Evolutionary conservation across 1,140 invertebrate genomes (phyloP).

Genomic region (Holotrichia oblita): DNA sequence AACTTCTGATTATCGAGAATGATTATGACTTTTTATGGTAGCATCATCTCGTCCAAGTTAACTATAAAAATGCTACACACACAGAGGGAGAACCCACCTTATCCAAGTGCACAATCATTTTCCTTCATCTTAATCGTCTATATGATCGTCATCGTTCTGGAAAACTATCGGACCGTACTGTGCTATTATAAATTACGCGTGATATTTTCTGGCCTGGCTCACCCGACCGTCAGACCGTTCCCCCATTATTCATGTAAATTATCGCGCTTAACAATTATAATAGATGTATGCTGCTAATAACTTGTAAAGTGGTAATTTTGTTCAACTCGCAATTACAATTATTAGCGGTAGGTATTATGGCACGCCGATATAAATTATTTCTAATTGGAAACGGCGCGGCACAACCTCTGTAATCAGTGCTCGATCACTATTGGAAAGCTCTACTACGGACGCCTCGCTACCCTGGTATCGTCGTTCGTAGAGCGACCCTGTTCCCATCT

Average conservation of each 20-base stretch:
- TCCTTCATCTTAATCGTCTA: background rate
- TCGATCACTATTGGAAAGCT: slow-evolving; percentile 16
- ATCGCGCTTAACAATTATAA: slow-evolving; percentile 37
- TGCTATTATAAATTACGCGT: slow-evolving; percentile 21
- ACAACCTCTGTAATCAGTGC: background rate
- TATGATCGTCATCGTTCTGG: slow-evolving; percentile 6
- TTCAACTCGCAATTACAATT: slow-evolving; percentile 23
- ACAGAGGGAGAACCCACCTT: background rate
- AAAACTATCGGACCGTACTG: slow-evolving; percentile 12
- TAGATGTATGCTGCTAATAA: slow-evolving; percentile 36
- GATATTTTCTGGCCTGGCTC: slow-evolving; percentile 19
- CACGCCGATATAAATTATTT: slow-evolving; percentile 26
- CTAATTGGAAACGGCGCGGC: slow-evolving; percentile 28
- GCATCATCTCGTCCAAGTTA: too few relatives aligned
- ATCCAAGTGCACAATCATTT: background rate
- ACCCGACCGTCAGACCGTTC: slow-evolving; percentile 14
- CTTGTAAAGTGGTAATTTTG: slow-evolving; percentile 37
- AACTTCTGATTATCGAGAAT: too few relatives aligned
- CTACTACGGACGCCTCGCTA: background rate
- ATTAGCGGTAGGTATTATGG: slow-evolving; percentile 22
- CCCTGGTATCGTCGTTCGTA: background rate
- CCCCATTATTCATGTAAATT: slow-evolving; percentile 37
- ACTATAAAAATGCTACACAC: too few relatives aligned
- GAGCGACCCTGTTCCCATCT: background rate
- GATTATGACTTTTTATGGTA: too few relatives aligned